Base-by-base conservation (phyloP, 2,888 invertebrate genomes). In the Gordius sp. region DNA sequence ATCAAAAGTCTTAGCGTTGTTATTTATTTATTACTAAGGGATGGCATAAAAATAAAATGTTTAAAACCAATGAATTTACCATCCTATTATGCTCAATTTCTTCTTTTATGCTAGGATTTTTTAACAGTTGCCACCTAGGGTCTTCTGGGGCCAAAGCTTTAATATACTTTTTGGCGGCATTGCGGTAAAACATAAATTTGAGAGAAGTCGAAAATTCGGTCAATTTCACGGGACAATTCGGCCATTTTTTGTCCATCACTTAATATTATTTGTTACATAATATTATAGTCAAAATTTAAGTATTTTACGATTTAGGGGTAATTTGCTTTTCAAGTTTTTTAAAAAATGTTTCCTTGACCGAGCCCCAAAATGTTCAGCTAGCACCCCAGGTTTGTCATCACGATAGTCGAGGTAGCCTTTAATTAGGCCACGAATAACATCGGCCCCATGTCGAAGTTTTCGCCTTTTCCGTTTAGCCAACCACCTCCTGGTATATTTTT, bases 211-310 rank as follows among this genome's bases (percentile, higher is more conserved):
- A 8, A 20, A 47, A 47, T 20, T 47, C 47, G 4, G 23, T 20
- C 13, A 47, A 47, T 47, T 47, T 47, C 20, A 4, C 16, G 20
- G 47, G 47, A n/a, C 16, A 8, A 4, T 47, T 47, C 16, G 20
- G 47, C 47, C 47, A 47, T n/a, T 47, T 47, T 20, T 47, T 47
- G 20, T 47, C 47, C 20, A n/a, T 47, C 47, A 47, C 47, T 47
- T 4, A 18, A n/a, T n/a, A 47, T 18, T n/a, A n/a, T 8, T 13
- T 33, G 39, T 33, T 13, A 13, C 8, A 13, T 33, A n/a, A 13
- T 33, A 33, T 33, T 13, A 13, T 8, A 13, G 39, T 33, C 39
- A 33, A 33, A 33, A 33, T 33, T 33, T n/a, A 13, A 33, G 8
- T 8, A 47, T 18, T n/a, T n/a, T 47, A 47, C 47, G 20, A 47